Conservation (phyloP, 2,113 vertebrate genomes). For the Podarcis raffonei region DNA sequence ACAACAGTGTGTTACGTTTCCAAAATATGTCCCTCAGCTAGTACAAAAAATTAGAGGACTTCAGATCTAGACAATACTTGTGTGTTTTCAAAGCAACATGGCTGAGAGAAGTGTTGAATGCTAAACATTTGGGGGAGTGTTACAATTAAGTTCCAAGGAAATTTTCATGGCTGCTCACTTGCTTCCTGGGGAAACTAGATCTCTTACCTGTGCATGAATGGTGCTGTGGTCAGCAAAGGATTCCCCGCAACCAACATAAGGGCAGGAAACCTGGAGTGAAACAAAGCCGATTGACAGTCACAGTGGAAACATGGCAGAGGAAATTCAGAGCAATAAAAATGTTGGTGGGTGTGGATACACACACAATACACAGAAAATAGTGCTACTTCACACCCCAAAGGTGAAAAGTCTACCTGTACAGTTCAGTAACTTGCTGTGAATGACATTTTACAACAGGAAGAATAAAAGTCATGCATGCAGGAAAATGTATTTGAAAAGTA, state of each 20-base stretch:
- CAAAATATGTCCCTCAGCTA: no score
- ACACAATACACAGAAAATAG: not conserved
- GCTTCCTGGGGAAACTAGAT: not conserved
- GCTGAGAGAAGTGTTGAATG: not conserved
- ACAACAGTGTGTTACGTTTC: no score
- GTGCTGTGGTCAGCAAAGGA: constrained; percentile 97
- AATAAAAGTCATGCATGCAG: not conserved
- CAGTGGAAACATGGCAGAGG: not conserved
- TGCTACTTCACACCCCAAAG: not conserved
- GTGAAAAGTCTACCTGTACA: not conserved
- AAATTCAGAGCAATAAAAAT: not conserved
- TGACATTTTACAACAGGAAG: not conserved
- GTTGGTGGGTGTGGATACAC: not conserved
- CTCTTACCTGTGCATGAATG: constrained; percentile 91
- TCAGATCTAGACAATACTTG: not conserved
- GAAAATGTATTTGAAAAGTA: not conserved
- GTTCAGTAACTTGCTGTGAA: not conserved
- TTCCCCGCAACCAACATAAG: constrained; percentile 95
- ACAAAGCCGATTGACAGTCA: not conserved
- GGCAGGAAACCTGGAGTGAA: constrained; percentile 84
- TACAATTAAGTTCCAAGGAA: not conserved
- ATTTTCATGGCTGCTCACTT: not conserved
- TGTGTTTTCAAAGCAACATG: not conserved
- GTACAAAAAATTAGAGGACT: no score
- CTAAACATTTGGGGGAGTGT: not conserved